Evolutionary conservation across 2,888 invertebrate species (phyloP).

Genomic region (Drosophila engyochracea): DNA sequence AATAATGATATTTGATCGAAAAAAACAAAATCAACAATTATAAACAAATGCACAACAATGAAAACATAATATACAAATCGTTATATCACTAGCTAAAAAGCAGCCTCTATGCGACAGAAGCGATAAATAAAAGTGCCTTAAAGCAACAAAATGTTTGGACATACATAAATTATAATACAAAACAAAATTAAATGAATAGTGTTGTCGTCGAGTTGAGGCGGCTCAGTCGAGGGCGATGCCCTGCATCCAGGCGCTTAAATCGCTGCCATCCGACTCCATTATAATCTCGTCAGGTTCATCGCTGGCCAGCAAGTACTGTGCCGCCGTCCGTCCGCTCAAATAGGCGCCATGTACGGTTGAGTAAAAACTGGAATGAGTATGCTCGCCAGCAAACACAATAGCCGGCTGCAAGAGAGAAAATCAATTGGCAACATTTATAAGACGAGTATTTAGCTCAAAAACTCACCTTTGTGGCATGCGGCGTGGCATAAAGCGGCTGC

Average conservation of each 20-base stretch:
- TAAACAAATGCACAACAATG: constrained; percentile 64
- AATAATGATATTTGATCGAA: constrained; percentile 20
- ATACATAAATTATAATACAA: constrained; percentile 66
- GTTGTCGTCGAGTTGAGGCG: constrained; percentile 23
- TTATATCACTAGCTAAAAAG: constrained; percentile 68
- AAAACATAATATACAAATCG: constrained; percentile 42
- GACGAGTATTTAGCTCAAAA: neutral
- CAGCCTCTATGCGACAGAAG: constrained; percentile 22
- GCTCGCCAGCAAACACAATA: constrained; percentile 96
- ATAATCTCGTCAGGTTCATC: constrained; percentile 89
- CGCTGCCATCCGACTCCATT: constrained; percentile 91
- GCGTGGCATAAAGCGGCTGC: constrained; percentile 91
- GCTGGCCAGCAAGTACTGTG: constrained; percentile 89
- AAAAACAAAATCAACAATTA: constrained; percentile 21
- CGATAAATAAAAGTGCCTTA: constrained; percentile 34
- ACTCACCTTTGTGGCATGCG: constrained; percentile 89
- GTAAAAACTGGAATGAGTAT: constrained; percentile 97
- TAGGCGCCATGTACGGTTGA: constrained; percentile 98
- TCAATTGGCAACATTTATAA: neutral
- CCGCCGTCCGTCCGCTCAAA: constrained; percentile 93
- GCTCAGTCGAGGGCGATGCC: constrained; percentile 91
- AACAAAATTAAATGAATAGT: constrained; percentile 47
- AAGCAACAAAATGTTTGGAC: constrained; percentile 15
- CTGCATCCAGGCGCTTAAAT: constrained; percentile 95
- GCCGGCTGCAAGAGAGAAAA: constrained; percentile 88